A percentile compares a stretch with the other conserved stretches of the same genome.
Evolutionary conservation across 2,797 vertebrate genomes (phyloP).

Genomic region (Phoeniculus purpureus): DNA sequence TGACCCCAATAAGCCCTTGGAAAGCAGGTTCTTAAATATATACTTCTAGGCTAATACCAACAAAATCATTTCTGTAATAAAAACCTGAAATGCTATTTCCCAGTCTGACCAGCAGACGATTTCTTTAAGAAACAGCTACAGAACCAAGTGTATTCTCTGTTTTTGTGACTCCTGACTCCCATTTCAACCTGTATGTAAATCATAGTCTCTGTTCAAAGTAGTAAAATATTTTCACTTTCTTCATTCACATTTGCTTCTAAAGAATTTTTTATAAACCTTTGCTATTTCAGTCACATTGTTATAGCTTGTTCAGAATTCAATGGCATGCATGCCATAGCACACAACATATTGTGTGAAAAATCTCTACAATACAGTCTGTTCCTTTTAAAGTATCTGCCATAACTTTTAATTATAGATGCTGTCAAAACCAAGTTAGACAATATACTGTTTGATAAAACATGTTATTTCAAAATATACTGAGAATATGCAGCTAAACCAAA

Average conservation of each 20-base stretch:
- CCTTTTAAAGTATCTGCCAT: slow-evolving; percentile 1
- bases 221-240: background rate
- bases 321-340: background rate
- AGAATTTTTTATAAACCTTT: background rate
- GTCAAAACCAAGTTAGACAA: slow-evolving; percentile 37
- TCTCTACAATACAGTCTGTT: slow-evolving; percentile 10
- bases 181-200: background rate
- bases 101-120: background rate
- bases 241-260: background rate
- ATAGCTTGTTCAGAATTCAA: background rate
- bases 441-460: slow-evolving; percentile 11
- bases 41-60: background rate
- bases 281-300: background rate
- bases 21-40: background rate
- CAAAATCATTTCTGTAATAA: background rate
- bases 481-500: slow-evolving; percentile 4
- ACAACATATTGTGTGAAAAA: slow-evolving; percentile 19
- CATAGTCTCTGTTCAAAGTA: background rate
- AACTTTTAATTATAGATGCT: slow-evolving; percentile 18
- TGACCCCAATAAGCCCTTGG: background rate
- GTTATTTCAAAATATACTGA: slow-evolving; percentile 20
- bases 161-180: background rate
- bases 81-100: background rate
- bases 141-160: background rate
- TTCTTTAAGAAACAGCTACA: background rate